Base-by-base conservation (phyloP, 2,113 vertebrate genomes). In the Saguinus imperator region DNA sequence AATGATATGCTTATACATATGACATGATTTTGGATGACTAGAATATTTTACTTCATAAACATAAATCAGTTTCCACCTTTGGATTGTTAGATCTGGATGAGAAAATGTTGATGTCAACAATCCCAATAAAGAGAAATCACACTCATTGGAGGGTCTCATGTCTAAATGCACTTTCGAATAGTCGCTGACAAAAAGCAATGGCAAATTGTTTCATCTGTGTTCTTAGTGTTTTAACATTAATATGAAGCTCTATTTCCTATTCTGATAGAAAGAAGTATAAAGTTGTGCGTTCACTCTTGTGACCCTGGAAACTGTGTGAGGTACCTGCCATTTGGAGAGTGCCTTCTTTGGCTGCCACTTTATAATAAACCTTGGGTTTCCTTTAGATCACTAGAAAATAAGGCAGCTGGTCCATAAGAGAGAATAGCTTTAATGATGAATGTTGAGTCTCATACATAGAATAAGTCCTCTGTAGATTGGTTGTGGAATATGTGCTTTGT, bases 1-100 rank as follows among this genome's bases (percentile, higher is more conserved):
- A n/a, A 4, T 6, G 4, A 45, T 35, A 6, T 17, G 48, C 10
- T 35, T 35, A 68, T 18, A 32, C 9, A 4, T 18, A 3, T 0
- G 40, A 8, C 14, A 21, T 40, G 35, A 40, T 43, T 81, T 57
- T 76, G 45, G 45, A 84, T n/a, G 27, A 43, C 48, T 43, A 35
- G 3, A 50, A 1, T 93, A 40, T 21, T n/a, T 55, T 27, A 50
- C 8, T 50, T 35, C 7, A 5, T 68, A 68, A 70, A 70, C 27
- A 64, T 27, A 43, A 43, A 13, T 73, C 23, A 73, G 23, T 40
- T 73, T 73, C 27, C 61, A 40, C 13, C 35, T 72, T 43, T 25
- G 21, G 61, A 45, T 14, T 7, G 3, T 55, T 75, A 75, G n/a
- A 23, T 45, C 25, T 52, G 23, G 25, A 4, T 75, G 64, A 75